Percentiles rank a stretch among this genome's conserved stretches.
Conservation (phyloP, 2,113 vertebrate species). For the Rhadina sibilatrix region DNA sequence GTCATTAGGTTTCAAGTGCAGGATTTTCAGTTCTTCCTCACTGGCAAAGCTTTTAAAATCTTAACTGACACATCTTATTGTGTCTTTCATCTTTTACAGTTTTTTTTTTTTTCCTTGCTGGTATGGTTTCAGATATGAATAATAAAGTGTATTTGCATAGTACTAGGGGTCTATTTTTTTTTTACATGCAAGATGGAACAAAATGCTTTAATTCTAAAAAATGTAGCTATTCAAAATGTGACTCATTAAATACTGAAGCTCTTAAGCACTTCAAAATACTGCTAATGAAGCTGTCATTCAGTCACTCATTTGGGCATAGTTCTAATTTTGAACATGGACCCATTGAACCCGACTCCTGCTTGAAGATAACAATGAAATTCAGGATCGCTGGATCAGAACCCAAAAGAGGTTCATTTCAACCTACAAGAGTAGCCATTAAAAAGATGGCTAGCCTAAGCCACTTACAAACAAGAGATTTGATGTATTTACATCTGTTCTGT, state of each 20-base stretch:
- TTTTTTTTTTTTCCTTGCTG: neutral
- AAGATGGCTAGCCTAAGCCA: neutral
- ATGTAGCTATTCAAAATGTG: neutral
- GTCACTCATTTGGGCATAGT: neutral
- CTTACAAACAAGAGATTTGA: neutral
- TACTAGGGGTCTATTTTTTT: neutral
- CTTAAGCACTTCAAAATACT: neutral
- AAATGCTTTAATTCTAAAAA: neutral
- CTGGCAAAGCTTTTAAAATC: neutral
- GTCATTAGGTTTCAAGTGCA: neutral
- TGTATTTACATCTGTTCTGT: neutral
- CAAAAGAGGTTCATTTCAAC: neutral
- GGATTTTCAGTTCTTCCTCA: neutral
- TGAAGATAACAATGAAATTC: neutral
- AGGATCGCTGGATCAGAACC: neutral
- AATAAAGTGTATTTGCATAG: neutral
- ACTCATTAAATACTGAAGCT: neutral
- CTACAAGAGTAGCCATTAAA: neutral
- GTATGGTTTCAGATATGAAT: neutral
- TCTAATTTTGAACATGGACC: neutral
- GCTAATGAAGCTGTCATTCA: neutral
- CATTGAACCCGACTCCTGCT: neutral
- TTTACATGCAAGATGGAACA: neutral
- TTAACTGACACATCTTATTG: neutral
- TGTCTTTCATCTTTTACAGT: neutral